Conservation (phyloP, 2,888 invertebrate genomes). For the Drosophila quasianomalipes region DNA sequence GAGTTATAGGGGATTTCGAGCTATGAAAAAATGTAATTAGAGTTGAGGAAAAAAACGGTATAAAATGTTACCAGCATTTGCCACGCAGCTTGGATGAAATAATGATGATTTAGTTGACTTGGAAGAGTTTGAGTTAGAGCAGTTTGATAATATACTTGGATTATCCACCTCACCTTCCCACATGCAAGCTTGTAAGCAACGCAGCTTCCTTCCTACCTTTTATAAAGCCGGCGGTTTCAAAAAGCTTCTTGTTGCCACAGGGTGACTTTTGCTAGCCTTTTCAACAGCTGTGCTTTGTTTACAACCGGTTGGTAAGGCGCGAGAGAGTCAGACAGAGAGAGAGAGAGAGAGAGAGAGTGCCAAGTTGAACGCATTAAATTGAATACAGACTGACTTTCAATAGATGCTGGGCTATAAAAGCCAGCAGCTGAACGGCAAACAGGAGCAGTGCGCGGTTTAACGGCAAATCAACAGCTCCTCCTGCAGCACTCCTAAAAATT, state of each 20-base stretch:
- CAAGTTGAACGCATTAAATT: slow-evolving; percentile 26
- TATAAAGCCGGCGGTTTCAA: not conserved
- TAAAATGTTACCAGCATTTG: not conserved
- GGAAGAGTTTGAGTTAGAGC: not conserved
- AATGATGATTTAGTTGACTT: not conserved
- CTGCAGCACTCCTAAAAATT: not conserved
- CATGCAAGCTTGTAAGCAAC: not conserved
- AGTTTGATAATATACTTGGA: not conserved
- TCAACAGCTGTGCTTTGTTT: slow-evolving; percentile 72
- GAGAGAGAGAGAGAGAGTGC: slow-evolving; percentile 3
- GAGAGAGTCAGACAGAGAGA: slow-evolving; percentile 4
- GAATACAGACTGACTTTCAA: slow-evolving; percentile 16
- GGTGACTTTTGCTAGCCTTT: slow-evolving; percentile 11
- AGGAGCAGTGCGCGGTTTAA: slow-evolving; percentile 18
- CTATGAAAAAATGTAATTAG: not conserved
- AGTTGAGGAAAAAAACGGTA: not conserved
- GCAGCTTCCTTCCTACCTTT: not conserved
- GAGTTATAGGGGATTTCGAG: not conserved
- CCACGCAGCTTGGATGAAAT: not conserved
- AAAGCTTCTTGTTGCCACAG: slow-evolving; percentile 24
- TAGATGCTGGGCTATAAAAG: slow-evolving; percentile 63
- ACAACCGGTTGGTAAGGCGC: slow-evolving; percentile 50
- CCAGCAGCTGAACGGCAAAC: not conserved
- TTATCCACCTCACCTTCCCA: not conserved
- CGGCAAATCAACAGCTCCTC: slow-evolving; percentile 14